Base-by-base conservation (phyloP, 1,140 invertebrate species). In the Lepidostoma basale region DNA sequence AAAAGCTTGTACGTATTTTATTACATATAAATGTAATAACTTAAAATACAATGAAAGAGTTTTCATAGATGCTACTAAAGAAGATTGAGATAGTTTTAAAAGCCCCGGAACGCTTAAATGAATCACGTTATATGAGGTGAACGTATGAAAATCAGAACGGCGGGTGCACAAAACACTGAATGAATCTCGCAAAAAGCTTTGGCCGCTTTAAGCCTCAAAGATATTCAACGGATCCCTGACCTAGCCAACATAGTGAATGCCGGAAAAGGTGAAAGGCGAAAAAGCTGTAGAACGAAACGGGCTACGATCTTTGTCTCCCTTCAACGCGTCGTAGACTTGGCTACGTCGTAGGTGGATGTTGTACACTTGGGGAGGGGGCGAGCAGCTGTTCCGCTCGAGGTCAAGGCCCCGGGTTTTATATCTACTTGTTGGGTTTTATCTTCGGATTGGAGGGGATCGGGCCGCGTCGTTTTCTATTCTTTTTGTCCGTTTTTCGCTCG, bases 341-440 rank as follows among this genome's bases (percentile, higher is more conserved):
- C 62, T 65, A 54, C 47, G 62, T 33, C 62, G 62, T 65, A 65
- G 45, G 45, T 44, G 40, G 23, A 59, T 39, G 52, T 12, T 59
- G 33, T 23, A 28, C 23, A 16, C 28, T 56, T 28, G 52, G 8
- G 52, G 39, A 20, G 42, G 52, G 14, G 44, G 5, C 22, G 45
- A 68, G 62, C 67, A 68, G 67, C 59, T 68, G 67, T 36, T 59
- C 44, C 9, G 16, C 67, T 54, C 59, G 33, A 39, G 62, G 68
- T 70, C 60, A 70, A 70, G 62, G 68, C 52, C 62, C 62, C 26
- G 64, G 52, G 23, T 65, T 65, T 54, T 59, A 39, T 59, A 33
- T 33, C 58, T 62, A 67, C 64, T 67, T 59, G 52, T 59, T 67
- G 56, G 64, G 56, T 59, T 67, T 67, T 67, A 67, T 59, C 44